These are phyloP conservation scores for Blennius ocellaris DNA, from an alignment of 2,113 vertebrate genomes.

Conservation along the genomic window DNA sequence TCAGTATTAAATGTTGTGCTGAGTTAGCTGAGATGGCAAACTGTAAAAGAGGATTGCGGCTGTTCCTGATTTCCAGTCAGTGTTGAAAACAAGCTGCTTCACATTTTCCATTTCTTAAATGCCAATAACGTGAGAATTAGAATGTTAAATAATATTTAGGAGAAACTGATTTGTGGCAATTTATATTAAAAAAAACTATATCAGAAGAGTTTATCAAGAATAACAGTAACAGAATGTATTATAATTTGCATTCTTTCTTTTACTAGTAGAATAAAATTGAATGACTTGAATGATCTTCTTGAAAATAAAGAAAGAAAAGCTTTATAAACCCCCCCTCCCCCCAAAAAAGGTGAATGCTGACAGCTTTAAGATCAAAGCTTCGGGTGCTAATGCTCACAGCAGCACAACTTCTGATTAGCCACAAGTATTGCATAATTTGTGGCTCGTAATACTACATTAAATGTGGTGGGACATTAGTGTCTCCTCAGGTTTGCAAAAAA, in stretches of 20 bases:
- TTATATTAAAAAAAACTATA: conserved; percentile 20
- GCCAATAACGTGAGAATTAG: not conserved
- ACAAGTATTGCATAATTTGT: not conserved
- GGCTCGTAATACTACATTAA: not conserved
- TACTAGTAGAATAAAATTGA: conserved; percentile 9
- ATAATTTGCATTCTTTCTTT: conserved; percentile 20
- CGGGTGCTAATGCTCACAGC: no score
- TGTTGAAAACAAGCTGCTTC: conserved; percentile 35
- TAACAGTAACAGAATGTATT: conserved; percentile 20
- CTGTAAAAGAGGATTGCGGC: conserved; percentile 1
- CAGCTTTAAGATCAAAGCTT: not conserved
- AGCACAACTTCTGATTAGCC: not conserved
- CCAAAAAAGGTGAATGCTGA: no score
- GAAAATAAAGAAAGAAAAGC: no score
- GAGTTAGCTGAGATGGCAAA: conserved; percentile 30
- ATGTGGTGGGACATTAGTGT: not conserved
- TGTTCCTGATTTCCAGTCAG: not conserved
- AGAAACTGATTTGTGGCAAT: conserved; percentile 15
- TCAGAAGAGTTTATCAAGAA: conserved; percentile 37
- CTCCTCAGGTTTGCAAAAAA: no score
- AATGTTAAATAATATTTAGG: conserved; percentile 16
- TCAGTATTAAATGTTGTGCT: no score
- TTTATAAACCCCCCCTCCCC: no score
- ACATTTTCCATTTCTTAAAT: conserved; percentile 29
- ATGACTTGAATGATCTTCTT: not conserved